phyloP scores from a whole-genome alignment of 2,797 vertebrate species.

The Rhynchonycteris naso region DNA sequence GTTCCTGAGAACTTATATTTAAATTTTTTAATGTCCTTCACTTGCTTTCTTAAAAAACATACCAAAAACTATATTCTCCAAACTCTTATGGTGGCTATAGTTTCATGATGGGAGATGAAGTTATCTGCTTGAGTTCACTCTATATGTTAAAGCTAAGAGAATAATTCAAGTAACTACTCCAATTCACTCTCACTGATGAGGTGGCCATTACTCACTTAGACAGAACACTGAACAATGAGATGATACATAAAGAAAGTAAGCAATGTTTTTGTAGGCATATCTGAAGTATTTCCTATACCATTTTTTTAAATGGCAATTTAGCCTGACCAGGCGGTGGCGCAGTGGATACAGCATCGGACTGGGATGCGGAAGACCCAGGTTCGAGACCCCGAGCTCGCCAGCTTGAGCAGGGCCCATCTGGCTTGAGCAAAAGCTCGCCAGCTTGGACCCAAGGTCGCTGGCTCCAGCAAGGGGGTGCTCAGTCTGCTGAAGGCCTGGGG shows the following conservation, averaged over 20 bases:
- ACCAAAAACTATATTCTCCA: background rate
- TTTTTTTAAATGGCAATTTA: background rate
- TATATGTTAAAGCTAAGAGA: constrained; percentile 38
- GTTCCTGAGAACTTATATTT: constrained; percentile 11
- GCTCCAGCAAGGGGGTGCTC: too few relatives aligned
- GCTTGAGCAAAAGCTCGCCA: too few relatives aligned
- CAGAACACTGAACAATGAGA: background rate
- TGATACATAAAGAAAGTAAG: background rate
- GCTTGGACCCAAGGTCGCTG: too few relatives aligned
- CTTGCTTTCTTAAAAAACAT: background rate
- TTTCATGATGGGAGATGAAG: background rate
- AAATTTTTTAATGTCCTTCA: background rate
- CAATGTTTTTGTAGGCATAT: background rate
- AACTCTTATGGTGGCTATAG: background rate
- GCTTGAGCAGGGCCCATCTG: too few relatives aligned
- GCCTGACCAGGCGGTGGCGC: too few relatives aligned
- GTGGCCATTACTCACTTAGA: background rate
- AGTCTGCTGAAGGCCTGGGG: too few relatives aligned
- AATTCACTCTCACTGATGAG: background rate
- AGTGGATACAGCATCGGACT: too few relatives aligned
- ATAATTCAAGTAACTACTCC: background rate
- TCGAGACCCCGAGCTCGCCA: too few relatives aligned
- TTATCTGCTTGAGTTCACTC: background rate
- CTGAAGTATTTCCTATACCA: background rate
- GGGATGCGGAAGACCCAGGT: too few relatives aligned